phyloP scores from a whole-genome alignment of 2,888 invertebrate species.

The Pristionchus maxplancki region DNA sequence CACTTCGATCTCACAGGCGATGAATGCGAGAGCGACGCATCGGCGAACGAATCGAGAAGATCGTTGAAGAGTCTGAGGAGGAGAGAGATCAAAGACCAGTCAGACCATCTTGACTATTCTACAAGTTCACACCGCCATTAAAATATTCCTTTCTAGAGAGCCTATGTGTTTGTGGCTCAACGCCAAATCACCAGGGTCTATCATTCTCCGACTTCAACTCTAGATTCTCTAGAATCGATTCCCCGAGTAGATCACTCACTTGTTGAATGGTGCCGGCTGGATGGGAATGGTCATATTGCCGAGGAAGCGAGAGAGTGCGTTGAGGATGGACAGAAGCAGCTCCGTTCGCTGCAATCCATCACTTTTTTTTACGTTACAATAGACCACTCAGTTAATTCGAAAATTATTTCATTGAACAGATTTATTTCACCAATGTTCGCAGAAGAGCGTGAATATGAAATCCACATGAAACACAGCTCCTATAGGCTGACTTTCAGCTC shows the following conservation, averaged over 20 bases:
- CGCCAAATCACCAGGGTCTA: too few species aligned
- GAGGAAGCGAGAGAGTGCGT: constrained; percentile 54
- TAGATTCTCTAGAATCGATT: too few species aligned
- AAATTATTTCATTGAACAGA: not conserved
- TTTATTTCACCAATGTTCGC: too few species aligned
- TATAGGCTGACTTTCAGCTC: too few species aligned
- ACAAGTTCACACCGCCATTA: not conserved
- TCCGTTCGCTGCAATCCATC: constrained; percentile 37
- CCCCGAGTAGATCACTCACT: constrained; percentile 34
- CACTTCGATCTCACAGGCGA: constrained; percentile 48
- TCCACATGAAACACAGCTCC: too few species aligned
- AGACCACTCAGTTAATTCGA: not conserved
- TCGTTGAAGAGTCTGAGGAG: constrained; percentile 49
- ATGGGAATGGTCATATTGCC: constrained; percentile 56
- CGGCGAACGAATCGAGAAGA: constrained; percentile 48
- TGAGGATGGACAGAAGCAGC: constrained; percentile 53
- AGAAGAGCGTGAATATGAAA: too few species aligned
- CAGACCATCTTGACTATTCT: too few species aligned
- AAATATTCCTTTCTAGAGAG: not conserved
- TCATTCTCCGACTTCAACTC: too few species aligned
- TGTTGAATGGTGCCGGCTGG: constrained; percentile 55
- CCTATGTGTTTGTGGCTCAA: too few species aligned
- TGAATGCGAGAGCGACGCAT: constrained; percentile 27
- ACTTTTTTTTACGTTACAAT: too few species aligned
- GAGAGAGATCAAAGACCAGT: not conserved